A percentile compares a stretch with the other conserved stretches of the same genome.
Evolutionary conservation across 1,140 invertebrate species (phyloP).

Genomic region (Magallana ariakensis): DNA sequence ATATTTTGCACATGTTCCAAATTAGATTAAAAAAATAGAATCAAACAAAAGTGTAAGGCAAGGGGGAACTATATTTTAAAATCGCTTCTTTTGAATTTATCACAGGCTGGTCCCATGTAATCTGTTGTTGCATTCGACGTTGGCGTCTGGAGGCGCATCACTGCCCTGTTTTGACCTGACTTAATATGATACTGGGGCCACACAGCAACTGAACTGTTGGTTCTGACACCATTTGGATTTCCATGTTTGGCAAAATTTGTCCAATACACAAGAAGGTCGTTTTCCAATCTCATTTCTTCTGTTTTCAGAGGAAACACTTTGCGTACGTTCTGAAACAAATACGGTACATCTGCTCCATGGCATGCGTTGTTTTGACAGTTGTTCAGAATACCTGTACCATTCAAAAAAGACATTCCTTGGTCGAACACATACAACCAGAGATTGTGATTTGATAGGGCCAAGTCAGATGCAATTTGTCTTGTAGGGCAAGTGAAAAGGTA

Average conservation of each 20-base stretch:
- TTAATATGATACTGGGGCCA: slow-evolving; percentile 50
- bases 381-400: slow-evolving; percentile 40
- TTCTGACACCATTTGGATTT: slow-evolving; percentile 56
- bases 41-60: too few species aligned
- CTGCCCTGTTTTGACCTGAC: slow-evolving; percentile 16
- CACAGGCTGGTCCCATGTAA: slow-evolving; percentile 48
- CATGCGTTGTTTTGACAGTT: slow-evolving; percentile 54
- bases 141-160: slow-evolving; percentile 36
- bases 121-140: slow-evolving; percentile 42
- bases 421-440: slow-evolving; percentile 62
- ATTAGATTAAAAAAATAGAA: too few species aligned
- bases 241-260: slow-evolving; percentile 67
- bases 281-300: slow-evolving; percentile 57
- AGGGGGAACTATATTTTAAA: slow-evolving; percentile 19
- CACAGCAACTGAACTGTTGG: background rate
- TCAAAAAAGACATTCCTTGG: slow-evolving; percentile 46
- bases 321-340: slow-evolving; percentile 58
- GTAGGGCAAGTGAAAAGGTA: slow-evolving; percentile 58
- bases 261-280: slow-evolving; percentile 64
- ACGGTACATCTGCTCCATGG: slow-evolving; percentile 64
- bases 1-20: too few species aligned
- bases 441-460: slow-evolving; percentile 5
- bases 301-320: slow-evolving; percentile 39
- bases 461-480: slow-evolving; percentile 33
- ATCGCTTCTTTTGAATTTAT: slow-evolving; percentile 49